Percentiles rank a stretch among this genome's conserved stretches.
phyloP scores from a whole-genome alignment of 2,113 vertebrate species.

The Gallinago jamesoni region DNA sequence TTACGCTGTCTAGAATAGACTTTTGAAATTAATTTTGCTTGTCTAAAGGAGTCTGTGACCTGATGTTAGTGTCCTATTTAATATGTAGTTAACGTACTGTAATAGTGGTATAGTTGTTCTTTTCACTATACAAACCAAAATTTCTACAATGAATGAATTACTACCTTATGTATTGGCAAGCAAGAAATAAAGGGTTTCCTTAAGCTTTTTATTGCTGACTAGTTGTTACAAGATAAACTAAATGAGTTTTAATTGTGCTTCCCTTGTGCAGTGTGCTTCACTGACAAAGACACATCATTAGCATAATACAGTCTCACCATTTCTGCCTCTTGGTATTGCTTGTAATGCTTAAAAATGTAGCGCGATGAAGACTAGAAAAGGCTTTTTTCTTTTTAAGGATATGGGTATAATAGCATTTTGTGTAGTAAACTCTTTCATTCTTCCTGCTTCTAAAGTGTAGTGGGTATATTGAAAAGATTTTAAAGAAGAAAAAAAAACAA shows the following conservation, averaged over 20 bases:
- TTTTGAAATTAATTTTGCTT: slow-evolving; percentile 23
- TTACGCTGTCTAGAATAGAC: background rate
- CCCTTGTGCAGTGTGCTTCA: background rate
- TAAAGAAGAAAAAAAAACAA: background rate
- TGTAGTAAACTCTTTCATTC: background rate
- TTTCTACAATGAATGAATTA: background rate
- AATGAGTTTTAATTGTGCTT: slow-evolving; percentile 58
- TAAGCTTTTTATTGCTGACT: slow-evolving; percentile 33
- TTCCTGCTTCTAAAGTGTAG: background rate
- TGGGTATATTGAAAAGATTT: background rate
- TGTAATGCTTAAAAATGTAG: background rate
- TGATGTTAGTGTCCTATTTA: slow-evolving; percentile 38
- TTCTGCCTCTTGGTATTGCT: background rate
- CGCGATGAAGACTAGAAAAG: background rate
- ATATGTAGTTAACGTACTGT: background rate
- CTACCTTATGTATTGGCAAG: background rate
- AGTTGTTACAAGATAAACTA: slow-evolving; percentile 49
- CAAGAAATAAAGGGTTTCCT: slow-evolving; percentile 1
- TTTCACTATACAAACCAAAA: background rate
- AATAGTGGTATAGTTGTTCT: background rate
- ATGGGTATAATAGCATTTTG: background rate
- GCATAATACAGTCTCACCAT: background rate
- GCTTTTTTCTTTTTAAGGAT: background rate
- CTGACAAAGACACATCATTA: background rate
- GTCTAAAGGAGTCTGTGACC: slow-evolving; percentile 27